phyloP scores from a whole-genome alignment of 2,888 invertebrate genomes.

The Phymatocera aterrima region DNA sequence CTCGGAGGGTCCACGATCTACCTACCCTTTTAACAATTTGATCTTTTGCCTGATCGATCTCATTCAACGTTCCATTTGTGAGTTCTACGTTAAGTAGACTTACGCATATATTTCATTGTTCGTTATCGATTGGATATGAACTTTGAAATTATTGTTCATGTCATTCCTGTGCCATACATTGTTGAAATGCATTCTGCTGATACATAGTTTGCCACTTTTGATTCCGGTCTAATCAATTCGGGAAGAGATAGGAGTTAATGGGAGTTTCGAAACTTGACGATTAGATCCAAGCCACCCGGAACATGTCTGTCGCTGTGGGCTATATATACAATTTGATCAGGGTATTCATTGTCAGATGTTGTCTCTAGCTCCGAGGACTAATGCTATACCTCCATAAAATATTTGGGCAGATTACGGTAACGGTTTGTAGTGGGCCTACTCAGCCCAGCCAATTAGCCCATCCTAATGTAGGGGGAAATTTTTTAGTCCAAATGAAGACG shows the following conservation, averaged over 20 bases:
- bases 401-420: neutral
- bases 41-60: neutral
- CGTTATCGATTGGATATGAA: neutral
- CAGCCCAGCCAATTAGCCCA: constrained; percentile 23
- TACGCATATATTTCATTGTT: neutral
- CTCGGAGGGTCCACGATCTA: neutral
- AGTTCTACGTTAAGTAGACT: neutral
- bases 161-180: neutral
- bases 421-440: neutral
- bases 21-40: neutral
- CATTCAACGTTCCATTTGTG: neutral
- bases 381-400: too few species aligned
- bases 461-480: too few species aligned
- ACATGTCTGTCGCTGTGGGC: neutral
- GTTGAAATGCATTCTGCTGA: neutral
- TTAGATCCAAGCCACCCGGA: neutral
- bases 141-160: neutral
- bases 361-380: neutral
- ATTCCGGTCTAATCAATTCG: neutral
- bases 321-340: neutral
- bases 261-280: constrained; percentile 4
- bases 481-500: neutral
- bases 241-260: neutral
- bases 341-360: constrained; percentile 3
- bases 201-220: neutral